Percentiles rank a stretch among this genome's conserved stretches.
These are phyloP conservation scores for Rhagophthalmus giganteus DNA, from an alignment of 2,888 invertebrate species.

Conservation along the genomic window DNA sequence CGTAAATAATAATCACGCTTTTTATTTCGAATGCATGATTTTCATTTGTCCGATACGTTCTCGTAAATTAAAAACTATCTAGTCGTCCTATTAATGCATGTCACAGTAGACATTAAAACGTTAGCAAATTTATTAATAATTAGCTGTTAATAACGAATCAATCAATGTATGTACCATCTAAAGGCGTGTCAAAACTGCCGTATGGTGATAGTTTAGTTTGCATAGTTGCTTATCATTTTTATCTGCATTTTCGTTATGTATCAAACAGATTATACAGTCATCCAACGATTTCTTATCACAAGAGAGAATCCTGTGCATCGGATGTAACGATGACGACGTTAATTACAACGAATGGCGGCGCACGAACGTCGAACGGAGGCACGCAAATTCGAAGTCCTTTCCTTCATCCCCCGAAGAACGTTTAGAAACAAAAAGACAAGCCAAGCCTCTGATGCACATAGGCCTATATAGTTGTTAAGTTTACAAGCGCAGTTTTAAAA, in stretches of 20 bases:
- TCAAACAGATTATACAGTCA: constrained; percentile 70
- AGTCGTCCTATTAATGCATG: background rate
- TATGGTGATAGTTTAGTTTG: background rate
- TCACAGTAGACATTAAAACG: background rate
- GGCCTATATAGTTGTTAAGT: background rate
- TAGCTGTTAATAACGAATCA: too few species aligned
- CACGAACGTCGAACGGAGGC: constrained; percentile 34
- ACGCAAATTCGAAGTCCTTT: constrained; percentile 45
- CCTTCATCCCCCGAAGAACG: constrained; percentile 43
- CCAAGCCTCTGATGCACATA: background rate
- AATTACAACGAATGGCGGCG: constrained; percentile 57
- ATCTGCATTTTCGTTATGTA: constrained; percentile 12
- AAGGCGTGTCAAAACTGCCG: background rate
- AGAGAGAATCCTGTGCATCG: constrained; percentile 78
- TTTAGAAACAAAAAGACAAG: too few species aligned
- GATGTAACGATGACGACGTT: constrained; percentile 80
- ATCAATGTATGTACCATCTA: background rate
- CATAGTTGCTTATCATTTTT: constrained; percentile 3
- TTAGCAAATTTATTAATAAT: background rate
- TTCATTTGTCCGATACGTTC: background rate
- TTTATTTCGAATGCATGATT: background rate
- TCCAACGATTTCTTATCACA: constrained; percentile 66
- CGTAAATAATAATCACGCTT: background rate
- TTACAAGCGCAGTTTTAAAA: background rate
- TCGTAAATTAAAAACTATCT: background rate